Evolutionary conservation across 2,113 vertebrate species (phyloP), one percentile per base, ranked within the genome.

Genomic region (Spheniscus mendiculus): DNA sequence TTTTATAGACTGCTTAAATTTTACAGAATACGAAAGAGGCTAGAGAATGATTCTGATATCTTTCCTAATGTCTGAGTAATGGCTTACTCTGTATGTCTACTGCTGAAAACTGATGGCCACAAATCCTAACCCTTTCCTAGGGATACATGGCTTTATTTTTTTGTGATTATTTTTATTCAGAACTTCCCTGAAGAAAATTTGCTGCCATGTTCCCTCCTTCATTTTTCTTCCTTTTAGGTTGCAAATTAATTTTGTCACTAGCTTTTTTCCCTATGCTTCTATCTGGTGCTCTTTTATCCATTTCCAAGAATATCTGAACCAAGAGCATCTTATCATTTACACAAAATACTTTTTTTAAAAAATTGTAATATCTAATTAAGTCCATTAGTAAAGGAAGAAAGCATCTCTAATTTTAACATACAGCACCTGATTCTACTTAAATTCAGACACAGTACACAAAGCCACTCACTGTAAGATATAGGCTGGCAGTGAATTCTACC

Each of bases 1-100:
- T 93, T 95, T 95, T 90, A 70, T n/a, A 93, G 58, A 73, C 78
- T 73, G 78, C 45, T 91, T 88, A 72, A 80, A 90, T 87, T 94
- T 52, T 93, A 50, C 38, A 67, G 62, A 95, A 94, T 55, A 86
- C 2, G 38, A 62, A 71, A 69, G 50, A 62, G 29, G 19, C 23
- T 49, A 69, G 44, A 72, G 53, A 92, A 85, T 27, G 2, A 72
- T 85, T 89, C 53, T 89, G 77, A 30, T 89, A 49, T 65, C 80
- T 90, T 67, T 77, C 38, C 8, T 90, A 62, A 8, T 50, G 53
- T 76, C 42, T 50, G 15, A 84, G 8, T 69, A 89, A 87, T 65
- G 49, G 6, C 15, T 92, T 69, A 34, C 15, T 71, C 55, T 76
- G 29, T 21, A 73, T 71, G 17, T 81, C n/a, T n/a, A 1, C 17